A percentile compares a stretch with the other conserved stretches of the same genome.
These are phyloP conservation scores for Ceyx margarethae DNA, from an alignment of 2,113 vertebrate species.

Conservation along the genomic window DNA sequence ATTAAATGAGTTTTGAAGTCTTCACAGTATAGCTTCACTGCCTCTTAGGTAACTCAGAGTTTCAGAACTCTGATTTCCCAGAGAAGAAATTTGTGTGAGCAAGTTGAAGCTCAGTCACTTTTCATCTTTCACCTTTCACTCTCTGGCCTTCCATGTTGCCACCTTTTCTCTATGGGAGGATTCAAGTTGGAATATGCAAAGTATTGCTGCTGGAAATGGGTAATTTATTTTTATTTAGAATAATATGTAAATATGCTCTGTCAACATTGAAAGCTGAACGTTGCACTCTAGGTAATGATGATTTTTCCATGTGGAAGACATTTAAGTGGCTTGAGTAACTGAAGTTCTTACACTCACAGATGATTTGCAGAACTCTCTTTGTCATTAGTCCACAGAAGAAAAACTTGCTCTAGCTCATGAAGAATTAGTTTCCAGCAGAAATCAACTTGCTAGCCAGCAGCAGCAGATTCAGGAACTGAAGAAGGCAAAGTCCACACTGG, in stretches of 20 bases:
- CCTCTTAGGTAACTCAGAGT: neutral
- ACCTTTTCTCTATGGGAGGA: neutral
- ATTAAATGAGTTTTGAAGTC: neutral
- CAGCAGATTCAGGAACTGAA: slow-evolving; percentile 86
- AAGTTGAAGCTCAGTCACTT: neutral
- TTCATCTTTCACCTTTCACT: neutral
- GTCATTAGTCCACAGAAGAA: slow-evolving; percentile 83
- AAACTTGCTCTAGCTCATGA: slow-evolving; percentile 88
- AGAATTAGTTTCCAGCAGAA: slow-evolving; percentile 87
- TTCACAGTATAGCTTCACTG: neutral
- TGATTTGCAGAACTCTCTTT: slow-evolving; percentile 38
- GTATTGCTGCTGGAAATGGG: neutral
- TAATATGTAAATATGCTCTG: neutral
- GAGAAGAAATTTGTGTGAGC: neutral
- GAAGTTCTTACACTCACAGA: neutral
- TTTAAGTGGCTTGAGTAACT: neutral
- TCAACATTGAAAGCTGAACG: neutral
- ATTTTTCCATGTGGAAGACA: neutral
- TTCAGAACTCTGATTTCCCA: neutral
- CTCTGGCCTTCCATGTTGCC: neutral
- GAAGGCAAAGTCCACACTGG: slow-evolving; percentile 68
- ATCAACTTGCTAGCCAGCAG: slow-evolving; percentile 81
- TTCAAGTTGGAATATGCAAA: neutral
- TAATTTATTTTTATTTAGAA: neutral
- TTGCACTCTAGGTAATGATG: neutral